Conservation (phyloP, 2,888 invertebrate genomes). For the Oxystoma pomonae region DNA sequence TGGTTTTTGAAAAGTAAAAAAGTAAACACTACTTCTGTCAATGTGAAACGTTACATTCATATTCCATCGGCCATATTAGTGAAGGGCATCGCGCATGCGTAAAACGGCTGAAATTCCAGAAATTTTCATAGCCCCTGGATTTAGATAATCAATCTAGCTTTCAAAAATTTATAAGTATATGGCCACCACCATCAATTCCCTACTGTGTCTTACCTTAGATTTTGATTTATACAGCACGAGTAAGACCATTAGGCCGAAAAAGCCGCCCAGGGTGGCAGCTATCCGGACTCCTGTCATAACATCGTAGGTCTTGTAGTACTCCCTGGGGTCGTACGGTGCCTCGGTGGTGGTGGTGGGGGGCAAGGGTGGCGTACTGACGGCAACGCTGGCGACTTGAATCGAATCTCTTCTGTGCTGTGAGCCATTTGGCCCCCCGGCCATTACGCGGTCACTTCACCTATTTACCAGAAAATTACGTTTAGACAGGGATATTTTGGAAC, state of each 20-base stretch:
- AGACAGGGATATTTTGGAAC: too few species aligned
- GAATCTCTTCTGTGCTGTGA: conserved; percentile 31
- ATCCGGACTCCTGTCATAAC: conserved; percentile 91
- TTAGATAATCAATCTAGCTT: too few species aligned
- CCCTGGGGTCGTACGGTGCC: conserved; percentile 31
- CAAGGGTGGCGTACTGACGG: conserved; percentile 31
- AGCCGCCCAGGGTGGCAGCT: conserved; percentile 86
- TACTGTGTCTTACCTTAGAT: conserved; percentile 55
- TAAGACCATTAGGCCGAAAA: conserved; percentile 90
- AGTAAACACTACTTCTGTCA: too few species aligned
- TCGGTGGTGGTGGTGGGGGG: conserved; percentile 22
- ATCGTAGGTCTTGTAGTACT: conserved; percentile 86
- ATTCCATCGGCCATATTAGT: too few species aligned
- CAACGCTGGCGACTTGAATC: conserved; percentile 6
- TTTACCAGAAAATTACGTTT: too few species aligned
- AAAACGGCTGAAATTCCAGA: too few species aligned
- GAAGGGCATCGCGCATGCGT: too few species aligned
- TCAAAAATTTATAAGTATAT: background rate
- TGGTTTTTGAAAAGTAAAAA: too few species aligned
- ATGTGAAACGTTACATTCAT: too few species aligned
- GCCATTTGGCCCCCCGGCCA: conserved; percentile 43
- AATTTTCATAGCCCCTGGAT: too few species aligned
- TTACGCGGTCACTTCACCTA: too few species aligned
- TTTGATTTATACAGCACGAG: conserved; percentile 88
- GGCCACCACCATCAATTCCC: background rate